Base-by-base conservation (phyloP, 2,888 invertebrate species). In the Anthrax anthrax region DNA sequence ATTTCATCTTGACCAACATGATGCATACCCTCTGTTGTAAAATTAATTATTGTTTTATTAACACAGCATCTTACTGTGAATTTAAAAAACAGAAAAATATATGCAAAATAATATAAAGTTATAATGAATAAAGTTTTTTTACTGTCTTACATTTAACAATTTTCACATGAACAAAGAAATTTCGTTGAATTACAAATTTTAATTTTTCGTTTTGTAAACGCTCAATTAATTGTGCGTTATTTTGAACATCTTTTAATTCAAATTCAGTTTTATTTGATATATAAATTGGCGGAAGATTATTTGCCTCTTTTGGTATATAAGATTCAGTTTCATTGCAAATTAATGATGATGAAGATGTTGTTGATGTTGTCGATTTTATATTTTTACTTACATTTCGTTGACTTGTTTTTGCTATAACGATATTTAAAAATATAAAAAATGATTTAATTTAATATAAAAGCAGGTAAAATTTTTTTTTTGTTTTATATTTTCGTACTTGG, bases 1-100 rank as follows among this genome's bases (percentile, higher is more conserved):
- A 90, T 70, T 68, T 89, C 89, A 60, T 88, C 87, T 60, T 87
- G 88, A 3, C 85, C 86, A 17, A 86, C 85, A 48, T 80, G 78
- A 49, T 80, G 78, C 63, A 89, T 70, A 14, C 89, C 89, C 54
- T 75, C 72, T 0, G 85, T 83, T 18, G 81, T 77, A 56, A 87
- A 80, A 61, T 83, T 84, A 77, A 88, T 85, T 49, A 80, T 80
- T 50, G 72, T 72, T 55, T 76, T 77, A 58, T 81, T 80, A 51
- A 83, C 76, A 60, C 83, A 84, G 60, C 86, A 86, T 57, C 78
- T 79, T 71, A 86, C 84, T 84, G 59, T 32, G 71, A 67, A 48
- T 46, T 17, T 27, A 29, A 37, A 47, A 47, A 51, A 38, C 8
- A 32, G 38, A 38, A 43, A 32, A 32, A 32, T 32, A 32, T 1